Evolutionary conservation across 2,113 vertebrate species (phyloP).

Genomic region (Sylvietta virens): DNA sequence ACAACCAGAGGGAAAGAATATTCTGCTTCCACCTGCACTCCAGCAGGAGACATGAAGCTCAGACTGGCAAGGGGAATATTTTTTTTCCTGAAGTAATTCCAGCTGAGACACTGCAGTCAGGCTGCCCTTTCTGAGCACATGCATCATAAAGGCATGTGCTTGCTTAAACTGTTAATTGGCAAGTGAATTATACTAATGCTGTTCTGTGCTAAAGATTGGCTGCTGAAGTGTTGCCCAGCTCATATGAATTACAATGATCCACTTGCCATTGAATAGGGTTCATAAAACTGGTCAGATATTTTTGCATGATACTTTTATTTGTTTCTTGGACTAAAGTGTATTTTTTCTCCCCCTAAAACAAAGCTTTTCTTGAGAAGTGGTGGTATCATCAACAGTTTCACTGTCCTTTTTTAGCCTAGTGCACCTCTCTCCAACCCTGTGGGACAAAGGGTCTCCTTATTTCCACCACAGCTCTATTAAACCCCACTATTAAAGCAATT

Average conservation of each 20-base stretch:
- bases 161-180: not conserved
- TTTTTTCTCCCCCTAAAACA: not conserved
- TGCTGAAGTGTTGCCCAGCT: not conserved
- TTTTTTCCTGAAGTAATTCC: not conserved
- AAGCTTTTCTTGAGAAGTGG: slow-evolving; percentile 16
- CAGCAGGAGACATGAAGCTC: not conserved
- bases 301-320: not conserved
- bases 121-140: not conserved
- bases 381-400: not conserved
- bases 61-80: not conserved
- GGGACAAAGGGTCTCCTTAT: not conserved
- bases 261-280: not conserved
- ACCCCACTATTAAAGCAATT: not conserved
- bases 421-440: not conserved
- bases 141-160: not conserved
- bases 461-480: not conserved
- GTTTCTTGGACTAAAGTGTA: not conserved
- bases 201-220: not conserved
- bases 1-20: slow-evolving; percentile 3
- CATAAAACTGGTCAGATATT: slow-evolving; percentile 1
- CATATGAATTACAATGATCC: not conserved
- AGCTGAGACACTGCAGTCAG: not conserved
- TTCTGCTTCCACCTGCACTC: not conserved
- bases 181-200: not conserved
- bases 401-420: not conserved